Evolutionary conservation across 2,888 invertebrate genomes (phyloP).

Genomic region (Thereva unica): DNA sequence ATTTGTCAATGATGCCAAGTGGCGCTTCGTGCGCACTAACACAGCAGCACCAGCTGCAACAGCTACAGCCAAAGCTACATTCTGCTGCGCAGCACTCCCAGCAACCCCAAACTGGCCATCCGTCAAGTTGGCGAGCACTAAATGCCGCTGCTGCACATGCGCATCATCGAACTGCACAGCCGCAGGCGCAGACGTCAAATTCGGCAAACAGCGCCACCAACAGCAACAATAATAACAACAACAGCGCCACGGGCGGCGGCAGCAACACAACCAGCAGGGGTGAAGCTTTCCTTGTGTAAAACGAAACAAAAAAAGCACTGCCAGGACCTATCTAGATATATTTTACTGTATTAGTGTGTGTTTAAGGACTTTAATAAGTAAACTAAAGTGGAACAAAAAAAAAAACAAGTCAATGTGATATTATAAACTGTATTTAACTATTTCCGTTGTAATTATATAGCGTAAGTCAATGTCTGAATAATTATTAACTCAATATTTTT

Average conservation of each 20-base stretch:
- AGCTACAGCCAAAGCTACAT: slow-evolving; percentile 33
- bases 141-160: slow-evolving; percentile 36
- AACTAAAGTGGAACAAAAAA: neutral
- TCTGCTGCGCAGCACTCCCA: slow-evolving; percentile 44
- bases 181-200: slow-evolving; percentile 43
- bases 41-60: slow-evolving; percentile 45
- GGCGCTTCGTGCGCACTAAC: slow-evolving; percentile 48
- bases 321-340: neutral
- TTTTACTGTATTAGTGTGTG: slow-evolving; percentile 8
- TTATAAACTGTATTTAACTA: slow-evolving; percentile 20
- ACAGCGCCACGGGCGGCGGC: slow-evolving; percentile 40
- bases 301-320: too few species aligned
- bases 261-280: slow-evolving; percentile 49
- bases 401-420: slow-evolving; percentile 34
- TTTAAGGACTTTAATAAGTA: neutral
- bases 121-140: slow-evolving; percentile 38
- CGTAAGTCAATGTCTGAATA: too few species aligned
- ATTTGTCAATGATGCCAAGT: slow-evolving; percentile 57
- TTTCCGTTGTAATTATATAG: too few species aligned
- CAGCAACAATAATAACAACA: slow-evolving; percentile 41
- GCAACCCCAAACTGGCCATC: slow-evolving; percentile 41
- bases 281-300: slow-evolving; percentile 57
- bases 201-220: slow-evolving; percentile 43
- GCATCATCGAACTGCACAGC: slow-evolving; percentile 41
- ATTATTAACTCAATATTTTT: too few species aligned